phyloP scores from a whole-genome alignment of 2,888 invertebrate species.

The Linnaemya vulpina region DNA sequence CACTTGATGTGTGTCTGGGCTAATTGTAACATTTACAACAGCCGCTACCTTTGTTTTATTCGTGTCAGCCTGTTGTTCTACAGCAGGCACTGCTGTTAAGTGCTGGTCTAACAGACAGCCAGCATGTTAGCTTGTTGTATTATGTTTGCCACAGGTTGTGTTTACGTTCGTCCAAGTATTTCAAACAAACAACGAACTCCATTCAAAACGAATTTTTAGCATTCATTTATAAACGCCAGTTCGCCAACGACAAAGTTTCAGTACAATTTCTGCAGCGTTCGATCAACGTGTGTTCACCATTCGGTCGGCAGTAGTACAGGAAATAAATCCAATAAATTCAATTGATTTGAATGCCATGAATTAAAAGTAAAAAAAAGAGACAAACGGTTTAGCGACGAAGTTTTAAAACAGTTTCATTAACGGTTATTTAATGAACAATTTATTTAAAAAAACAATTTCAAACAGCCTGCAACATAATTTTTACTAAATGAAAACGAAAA shows the following conservation, averaged over 20 bases:
- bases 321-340: slow-evolving; percentile 18
- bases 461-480: slow-evolving; percentile 5
- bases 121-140: slow-evolving; percentile 70
- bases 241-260: slow-evolving; percentile 59
- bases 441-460: not conserved
- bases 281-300: slow-evolving; percentile 58
- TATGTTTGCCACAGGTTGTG: slow-evolving; percentile 68
- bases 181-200: slow-evolving; percentile 50
- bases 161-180: slow-evolving; percentile 64
- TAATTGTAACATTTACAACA: slow-evolving; percentile 22
- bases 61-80: slow-evolving; percentile 48
- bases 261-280: slow-evolving; percentile 70
- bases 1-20: slow-evolving; percentile 10
- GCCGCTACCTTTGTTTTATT: not conserved
- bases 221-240: slow-evolving; percentile 68
- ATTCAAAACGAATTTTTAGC: slow-evolving; percentile 53
- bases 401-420: slow-evolving; percentile 22
- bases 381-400: slow-evolving; percentile 33
- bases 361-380: not conserved
- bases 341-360: not conserved
- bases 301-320: slow-evolving; percentile 1
- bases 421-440: slow-evolving; percentile 5
- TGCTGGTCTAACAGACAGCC: not conserved
- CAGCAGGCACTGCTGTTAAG: slow-evolving; percentile 37
- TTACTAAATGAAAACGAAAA: not conserved